phyloP scores from a whole-genome alignment of 2,113 vertebrate species.

The Sprattus sprattus region DNA sequence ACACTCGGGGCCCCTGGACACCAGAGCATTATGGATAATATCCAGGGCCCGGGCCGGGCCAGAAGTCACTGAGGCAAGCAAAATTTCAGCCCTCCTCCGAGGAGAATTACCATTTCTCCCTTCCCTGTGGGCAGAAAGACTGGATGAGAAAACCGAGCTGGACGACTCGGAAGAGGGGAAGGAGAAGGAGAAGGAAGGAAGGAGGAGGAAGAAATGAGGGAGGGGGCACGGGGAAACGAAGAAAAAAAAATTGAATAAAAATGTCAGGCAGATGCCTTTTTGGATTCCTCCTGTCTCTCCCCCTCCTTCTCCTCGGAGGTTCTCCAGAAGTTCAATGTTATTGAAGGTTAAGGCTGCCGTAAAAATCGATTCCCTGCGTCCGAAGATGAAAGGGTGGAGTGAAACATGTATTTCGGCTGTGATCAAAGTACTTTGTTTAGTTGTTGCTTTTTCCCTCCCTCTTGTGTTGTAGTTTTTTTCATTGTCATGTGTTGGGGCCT shows the following conservation, averaged over 20 bases:
- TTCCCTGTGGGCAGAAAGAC: constrained; percentile 38
- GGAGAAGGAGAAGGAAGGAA: not conserved
- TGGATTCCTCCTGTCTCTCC: constrained; percentile 46
- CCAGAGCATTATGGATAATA: constrained; percentile 54
- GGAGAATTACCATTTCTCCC: constrained; percentile 64
- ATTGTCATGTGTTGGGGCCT: not conserved
- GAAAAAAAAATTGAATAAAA: constrained; percentile 43
- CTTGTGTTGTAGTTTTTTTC: constrained; percentile 33
- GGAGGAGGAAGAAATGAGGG: not conserved
- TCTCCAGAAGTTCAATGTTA: constrained; percentile 59
- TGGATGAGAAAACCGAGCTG: constrained; percentile 29
- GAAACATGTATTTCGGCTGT: constrained; percentile 56
- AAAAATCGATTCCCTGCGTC: constrained; percentile 56
- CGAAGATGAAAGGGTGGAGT: constrained; percentile 52
- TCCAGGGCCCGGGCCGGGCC: constrained; percentile 47
- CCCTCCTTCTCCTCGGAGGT: constrained; percentile 52
- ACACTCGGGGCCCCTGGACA: constrained; percentile 40
- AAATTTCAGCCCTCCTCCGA: constrained; percentile 62
- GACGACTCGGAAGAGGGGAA: constrained; percentile 38
- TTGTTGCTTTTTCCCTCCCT: constrained; percentile 1
- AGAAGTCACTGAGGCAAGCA: constrained; percentile 62
- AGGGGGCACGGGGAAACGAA: not conserved
- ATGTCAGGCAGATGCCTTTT: constrained; percentile 54
- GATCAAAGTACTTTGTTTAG: constrained; percentile 59
- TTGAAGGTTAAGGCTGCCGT: constrained; percentile 62